Evolutionary conservation across 2,797 vertebrate species (phyloP), one percentile per base, ranked within the genome.

Genomic region (Sternarchorhynchus goeldii): DNA sequence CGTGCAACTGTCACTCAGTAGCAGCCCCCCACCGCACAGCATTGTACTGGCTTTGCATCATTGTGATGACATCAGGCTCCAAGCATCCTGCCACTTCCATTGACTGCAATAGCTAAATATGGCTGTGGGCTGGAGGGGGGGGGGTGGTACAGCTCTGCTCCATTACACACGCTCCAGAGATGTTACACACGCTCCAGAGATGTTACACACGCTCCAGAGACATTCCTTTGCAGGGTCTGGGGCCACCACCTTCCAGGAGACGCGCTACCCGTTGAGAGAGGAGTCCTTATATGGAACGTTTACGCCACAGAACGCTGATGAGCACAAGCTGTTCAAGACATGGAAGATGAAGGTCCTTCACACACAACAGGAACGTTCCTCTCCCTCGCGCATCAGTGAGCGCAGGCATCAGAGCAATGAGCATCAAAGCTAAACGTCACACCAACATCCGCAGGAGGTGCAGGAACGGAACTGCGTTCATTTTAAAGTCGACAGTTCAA

Each of bases 51-150:
- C 75, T 82, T 79, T 83, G 77, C 75, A 77, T 84, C 82, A 79
- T 39, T 25, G 4, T 36, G 76, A 83, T 86, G 84, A 88, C 83
- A 84, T 87, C 87, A 86, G 74, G 62, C 71, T 34, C 31, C 6
- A 71, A 86, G 79, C 65, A 86, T 73, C 55, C 69, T 78, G 65
- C 77, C 74, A 41, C 73, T 73, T 86, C 75, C 86, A 87, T 87
- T 88, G 87, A 88, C 85, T 83, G 83, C 77, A 77, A 84, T 68
- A 82, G 78, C 87, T 88, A 87, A 88, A 88, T 88, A 88, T 87
- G 87, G 87, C 80, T 73, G 70, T 70, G 76, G 73, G 79, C 67
- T 68, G 39, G 75, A 64, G 76, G 45, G 63, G 64, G 6, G 67
- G 32, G 4, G 56, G 57, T 81, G 84, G 55, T 77, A 3, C 18